These are phyloP conservation scores for Melanostigma gelatinosum DNA, from an alignment of 2,113 vertebrate genomes.

Conservation along the genomic window DNA sequence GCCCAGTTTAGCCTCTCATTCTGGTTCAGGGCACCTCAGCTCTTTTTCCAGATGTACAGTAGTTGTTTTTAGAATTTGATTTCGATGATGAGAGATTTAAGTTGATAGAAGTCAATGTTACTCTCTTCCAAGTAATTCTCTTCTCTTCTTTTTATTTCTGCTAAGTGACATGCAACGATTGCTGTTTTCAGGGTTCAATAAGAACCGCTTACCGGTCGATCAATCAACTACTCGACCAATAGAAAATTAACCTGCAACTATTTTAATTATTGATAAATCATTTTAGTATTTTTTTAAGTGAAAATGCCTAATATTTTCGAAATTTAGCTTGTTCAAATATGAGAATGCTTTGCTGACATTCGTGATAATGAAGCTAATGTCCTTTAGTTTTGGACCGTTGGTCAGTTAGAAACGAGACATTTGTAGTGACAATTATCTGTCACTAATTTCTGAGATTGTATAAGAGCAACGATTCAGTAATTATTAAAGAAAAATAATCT, in stretches of 20 bases:
- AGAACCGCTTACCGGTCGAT: not conserved
- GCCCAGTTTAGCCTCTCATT: constrained; percentile 73
- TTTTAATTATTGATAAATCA: not conserved
- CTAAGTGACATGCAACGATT: not conserved
- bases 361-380: not conserved
- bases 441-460: not conserved
- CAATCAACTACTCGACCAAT: no score
- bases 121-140: not conserved
- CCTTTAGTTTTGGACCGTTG: not conserved
- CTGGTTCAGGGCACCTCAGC: constrained; percentile 69
- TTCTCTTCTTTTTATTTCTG: not conserved
- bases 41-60: constrained; percentile 3
- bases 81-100: constrained; percentile 11
- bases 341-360: not conserved
- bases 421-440: not conserved
- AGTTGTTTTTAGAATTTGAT: not conserved
- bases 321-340: not conserved
- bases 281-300: not conserved
- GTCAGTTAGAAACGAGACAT: no score
- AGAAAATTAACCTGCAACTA: not conserved
- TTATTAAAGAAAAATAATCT: constrained; percentile 7
- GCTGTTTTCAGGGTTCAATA: not conserved
- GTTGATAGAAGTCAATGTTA: constrained; percentile 46
- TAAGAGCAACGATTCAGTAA: not conserved
- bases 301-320: not conserved